A percentile compares a stretch with the other conserved stretches of the same genome.
These are phyloP conservation scores for Eupsittula cactorum DNA, from an alignment of 2,113 vertebrate genomes.

Conservation along the genomic window DNA sequence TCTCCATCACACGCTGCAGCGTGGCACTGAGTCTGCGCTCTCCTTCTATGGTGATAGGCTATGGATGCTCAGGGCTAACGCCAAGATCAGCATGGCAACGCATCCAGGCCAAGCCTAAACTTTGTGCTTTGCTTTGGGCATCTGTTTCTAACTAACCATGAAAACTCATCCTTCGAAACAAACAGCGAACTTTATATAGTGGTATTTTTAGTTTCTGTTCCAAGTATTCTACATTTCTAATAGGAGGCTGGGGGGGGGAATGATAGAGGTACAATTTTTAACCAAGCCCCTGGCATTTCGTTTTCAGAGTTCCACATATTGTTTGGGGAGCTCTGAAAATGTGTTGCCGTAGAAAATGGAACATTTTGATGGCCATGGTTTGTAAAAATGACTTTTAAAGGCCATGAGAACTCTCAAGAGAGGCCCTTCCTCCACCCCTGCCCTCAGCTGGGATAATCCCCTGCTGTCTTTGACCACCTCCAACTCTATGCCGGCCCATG, in stretches of 20 bases:
- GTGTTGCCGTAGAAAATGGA: background rate
- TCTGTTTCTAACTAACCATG: background rate
- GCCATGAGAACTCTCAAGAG: background rate
- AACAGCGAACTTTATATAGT: background rate
- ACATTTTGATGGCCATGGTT: background rate
- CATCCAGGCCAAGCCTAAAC: background rate
- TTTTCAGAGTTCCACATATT: background rate
- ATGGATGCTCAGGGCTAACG: background rate
- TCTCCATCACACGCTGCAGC: background rate
- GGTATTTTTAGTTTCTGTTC: background rate
- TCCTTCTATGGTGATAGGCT: background rate
- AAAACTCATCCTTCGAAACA: background rate
- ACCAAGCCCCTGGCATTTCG: background rate
- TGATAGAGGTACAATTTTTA: background rate
- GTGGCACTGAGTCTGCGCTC: background rate
- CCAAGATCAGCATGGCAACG: background rate
- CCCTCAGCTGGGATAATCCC: background rate
- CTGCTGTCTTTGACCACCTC: background rate
- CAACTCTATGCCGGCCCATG: rapidly evolving
- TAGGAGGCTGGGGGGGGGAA: background rate
- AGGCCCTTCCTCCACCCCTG: background rate
- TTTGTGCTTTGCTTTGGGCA: background rate
- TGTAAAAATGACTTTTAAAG: background rate
- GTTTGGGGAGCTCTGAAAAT: background rate
- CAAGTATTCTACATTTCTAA: background rate